Evolutionary conservation across 2,888 invertebrate genomes (phyloP).

Genomic region (Labia minor): DNA sequence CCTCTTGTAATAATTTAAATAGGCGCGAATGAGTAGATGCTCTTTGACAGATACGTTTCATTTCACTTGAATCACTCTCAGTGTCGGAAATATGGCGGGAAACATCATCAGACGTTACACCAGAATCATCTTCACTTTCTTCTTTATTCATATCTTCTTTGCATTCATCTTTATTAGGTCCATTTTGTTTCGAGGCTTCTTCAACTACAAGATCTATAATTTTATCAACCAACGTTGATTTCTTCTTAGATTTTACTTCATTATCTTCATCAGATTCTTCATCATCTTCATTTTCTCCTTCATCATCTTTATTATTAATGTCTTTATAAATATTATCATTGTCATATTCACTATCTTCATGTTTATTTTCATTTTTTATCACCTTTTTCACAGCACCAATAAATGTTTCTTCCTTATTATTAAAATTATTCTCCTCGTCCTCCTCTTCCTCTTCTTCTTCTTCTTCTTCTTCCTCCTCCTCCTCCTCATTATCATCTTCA

Average conservation of each 20-base stretch:
- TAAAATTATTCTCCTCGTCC: slow-evolving; percentile 22
- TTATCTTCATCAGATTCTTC: slow-evolving; percentile 22
- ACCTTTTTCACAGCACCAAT: slow-evolving; percentile 1
- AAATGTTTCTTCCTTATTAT: slow-evolving; percentile 13
- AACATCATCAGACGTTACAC: slow-evolving; percentile 59
- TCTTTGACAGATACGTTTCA: slow-evolving; percentile 51
- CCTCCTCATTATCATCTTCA: slow-evolving; percentile 21
- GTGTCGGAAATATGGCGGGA: slow-evolving; percentile 55
- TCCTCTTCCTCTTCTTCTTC: slow-evolving; percentile 20
- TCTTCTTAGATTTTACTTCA: slow-evolving; percentile 22
- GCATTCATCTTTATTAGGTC: slow-evolving; percentile 23
- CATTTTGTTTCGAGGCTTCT: slow-evolving; percentile 23
- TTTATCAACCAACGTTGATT: slow-evolving; percentile 26
- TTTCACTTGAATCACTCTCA: slow-evolving; percentile 49
- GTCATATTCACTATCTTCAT: slow-evolving; percentile 22
- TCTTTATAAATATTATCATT: slow-evolving; percentile 22
- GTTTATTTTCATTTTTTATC: background rate
- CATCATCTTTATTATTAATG: slow-evolving; percentile 18
- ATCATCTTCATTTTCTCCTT: slow-evolving; percentile 31
- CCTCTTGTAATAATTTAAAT: slow-evolving; percentile 54
- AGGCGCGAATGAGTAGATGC: slow-evolving; percentile 62
- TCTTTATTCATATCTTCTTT: slow-evolving; percentile 23
- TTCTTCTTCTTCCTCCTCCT: slow-evolving; percentile 20
- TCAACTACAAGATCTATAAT: slow-evolving; percentile 26
- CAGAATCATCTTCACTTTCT: slow-evolving; percentile 50